Evolutionary conservation across 2,797 vertebrate species (phyloP), one percentile per base, ranked within the genome.

Genomic region (Hozukius guyotensis): DNA sequence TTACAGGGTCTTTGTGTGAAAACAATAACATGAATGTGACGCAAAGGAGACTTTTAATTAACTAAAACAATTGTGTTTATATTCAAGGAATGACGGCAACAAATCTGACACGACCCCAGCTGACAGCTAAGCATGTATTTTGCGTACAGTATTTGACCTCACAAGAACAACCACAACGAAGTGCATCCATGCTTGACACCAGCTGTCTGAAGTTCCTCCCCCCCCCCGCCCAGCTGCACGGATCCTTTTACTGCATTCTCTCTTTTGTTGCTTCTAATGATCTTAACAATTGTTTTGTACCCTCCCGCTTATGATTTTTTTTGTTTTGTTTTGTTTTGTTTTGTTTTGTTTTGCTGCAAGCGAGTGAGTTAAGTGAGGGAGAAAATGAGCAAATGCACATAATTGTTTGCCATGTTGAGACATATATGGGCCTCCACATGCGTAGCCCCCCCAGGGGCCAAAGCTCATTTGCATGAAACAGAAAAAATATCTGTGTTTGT

Each of bases 381-480:
- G 84, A 94, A 93, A 90, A 89, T 86, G 72, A 85, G 76, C 72
- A 78, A 76, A 83, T 88, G 75, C 72, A 70, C 81, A 87, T 85
- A 72, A 85, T 87, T 93, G 84, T 92, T 87, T 80, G 73, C 66
- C 77, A 79, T 25, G 77, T 72, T 72, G 59, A 68, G 91, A 85
- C 42, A 38, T 82, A 81, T 71, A 66, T 46, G 75, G 75, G 77
- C 74, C 74, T 73, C 85, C 46, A 20, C 32, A 74, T 67, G 81
- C 29, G 0, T 3, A 14, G 46, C 68, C 72, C 81, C 73, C 72
- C 81, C 71, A 25, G 0, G 57, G 62, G 63, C 55, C 81, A 83
- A 79, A 38, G 61, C 88, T 93, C 90, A 94, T 93, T 94, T 88
- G 72, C 86, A 92, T 89, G 46, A 84, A 68, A 85, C 71, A 82